Evolutionary conservation across 2,113 vertebrate species (phyloP), one percentile per base, ranked within the genome.

Genomic region (Quiscalus mexicanus): DNA sequence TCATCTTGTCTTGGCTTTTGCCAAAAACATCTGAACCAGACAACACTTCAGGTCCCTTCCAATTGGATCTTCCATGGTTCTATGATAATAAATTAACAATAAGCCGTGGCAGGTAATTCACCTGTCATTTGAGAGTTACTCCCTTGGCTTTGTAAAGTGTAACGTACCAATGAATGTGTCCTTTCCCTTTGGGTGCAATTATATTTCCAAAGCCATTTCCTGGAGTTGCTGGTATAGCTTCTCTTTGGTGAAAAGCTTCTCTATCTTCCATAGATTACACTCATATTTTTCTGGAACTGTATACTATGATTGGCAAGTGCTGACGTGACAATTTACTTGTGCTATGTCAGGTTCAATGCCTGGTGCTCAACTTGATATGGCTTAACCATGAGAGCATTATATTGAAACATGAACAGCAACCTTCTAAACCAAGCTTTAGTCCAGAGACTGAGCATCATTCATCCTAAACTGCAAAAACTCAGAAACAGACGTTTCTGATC

Each of bases 141-240:
- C 58, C 62, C 17, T 18, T 70, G 37, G 62, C 91, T 95, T 96
- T 93, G n/a, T 59, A 53, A 95, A 95, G 47, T 55, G 9, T 82
- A 89, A 95, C 21, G 23, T 80, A 89, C 90, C 82, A 71, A 90
- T 53, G 73, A 93, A 65, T 21, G 31, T 52, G 15, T 47, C 79
- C 68, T 31, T 85, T 90, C 82, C 94, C 91, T 95, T 82, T 21
- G 84, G 45, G 80, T 59, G 41, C 90, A 97, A 96, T 95, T 96
- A 79, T 84, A 93, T 80, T 70, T 92, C 39, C 41, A 94, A 95
- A 96, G 53, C 53, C 50, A 35, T 67, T 91, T 73, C 68, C 83
- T 71, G 17, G 71, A 96, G 55, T 42, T 93, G 35, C 63, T 37
- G 60, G 56, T 84, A 44, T 64, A 81, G 42, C 47, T 71, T 73